Evolutionary conservation across 2,113 vertebrate genomes (phyloP).

Genomic region (Elephas maximus): DNA sequence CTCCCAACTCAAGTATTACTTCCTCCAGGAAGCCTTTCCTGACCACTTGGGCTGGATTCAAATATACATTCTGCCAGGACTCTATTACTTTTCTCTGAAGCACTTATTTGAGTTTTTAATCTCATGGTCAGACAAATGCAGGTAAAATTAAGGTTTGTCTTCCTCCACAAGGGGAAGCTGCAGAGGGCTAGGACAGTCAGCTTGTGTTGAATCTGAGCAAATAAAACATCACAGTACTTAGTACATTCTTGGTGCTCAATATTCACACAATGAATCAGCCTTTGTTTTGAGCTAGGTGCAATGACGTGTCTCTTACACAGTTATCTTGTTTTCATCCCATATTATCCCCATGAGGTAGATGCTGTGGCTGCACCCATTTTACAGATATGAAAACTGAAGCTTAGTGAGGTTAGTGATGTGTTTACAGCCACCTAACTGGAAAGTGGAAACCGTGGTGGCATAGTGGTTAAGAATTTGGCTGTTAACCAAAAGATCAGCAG

Average conservation of each 20-base stretch:
- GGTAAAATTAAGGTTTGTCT: background rate
- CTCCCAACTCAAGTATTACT: background rate
- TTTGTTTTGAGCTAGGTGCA: background rate
- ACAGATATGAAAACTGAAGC: background rate
- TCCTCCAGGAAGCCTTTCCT: background rate
- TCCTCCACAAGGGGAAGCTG: background rate
- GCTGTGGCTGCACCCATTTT: too few species aligned
- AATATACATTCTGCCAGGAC: background rate
- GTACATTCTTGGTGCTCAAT: background rate
- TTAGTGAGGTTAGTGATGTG: background rate
- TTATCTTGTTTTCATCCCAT: background rate
- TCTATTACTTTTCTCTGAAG: background rate
- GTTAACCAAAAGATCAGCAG: too few species aligned
- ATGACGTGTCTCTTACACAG: background rate
- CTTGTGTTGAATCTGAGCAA: background rate
- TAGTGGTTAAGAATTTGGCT: too few species aligned
- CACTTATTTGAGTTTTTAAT: background rate
- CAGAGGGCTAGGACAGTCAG: background rate
- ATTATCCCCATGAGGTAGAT: too few species aligned
- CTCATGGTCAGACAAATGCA: background rate
- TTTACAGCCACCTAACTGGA: background rate
- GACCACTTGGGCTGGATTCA: background rate
- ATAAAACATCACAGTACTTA: background rate
- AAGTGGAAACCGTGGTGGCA: too few species aligned
- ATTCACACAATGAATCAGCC: accelerated